Conservation (phyloP, 2,113 vertebrate genomes). For the Phylloscopus whistleri region DNA sequence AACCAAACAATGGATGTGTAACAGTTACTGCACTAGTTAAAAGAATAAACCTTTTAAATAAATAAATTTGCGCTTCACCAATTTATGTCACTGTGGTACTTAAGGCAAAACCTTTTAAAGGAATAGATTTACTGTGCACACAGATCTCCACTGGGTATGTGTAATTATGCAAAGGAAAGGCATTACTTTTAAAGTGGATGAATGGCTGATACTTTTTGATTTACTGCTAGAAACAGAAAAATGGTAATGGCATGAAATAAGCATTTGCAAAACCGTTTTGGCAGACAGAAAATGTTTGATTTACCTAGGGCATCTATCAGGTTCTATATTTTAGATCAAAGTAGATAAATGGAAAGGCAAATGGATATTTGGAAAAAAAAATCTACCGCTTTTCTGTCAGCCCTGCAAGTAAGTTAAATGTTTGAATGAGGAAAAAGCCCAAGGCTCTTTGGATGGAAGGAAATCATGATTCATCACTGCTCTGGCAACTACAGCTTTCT, state of each 20-base stretch:
- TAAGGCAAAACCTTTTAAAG: slow-evolving; percentile 77
- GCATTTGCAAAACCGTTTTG: slow-evolving; percentile 72
- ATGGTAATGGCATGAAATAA: slow-evolving; percentile 77
- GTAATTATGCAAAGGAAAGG: slow-evolving; percentile 76
- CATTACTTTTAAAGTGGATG: slow-evolving; percentile 78
- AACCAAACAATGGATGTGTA: slow-evolving; percentile 65
- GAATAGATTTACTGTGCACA: slow-evolving; percentile 74
- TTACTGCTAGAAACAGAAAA: slow-evolving; percentile 75
- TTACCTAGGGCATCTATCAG: slow-evolving; percentile 74
- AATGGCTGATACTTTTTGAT: slow-evolving; percentile 77
- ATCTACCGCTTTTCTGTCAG: slow-evolving; percentile 65
- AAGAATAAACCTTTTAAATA: slow-evolving; percentile 80
- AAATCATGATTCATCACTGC: slow-evolving; percentile 23
- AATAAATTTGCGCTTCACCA: slow-evolving; percentile 74
- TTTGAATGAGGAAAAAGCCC: slow-evolving; percentile 29
- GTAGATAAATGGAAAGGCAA: slow-evolving; percentile 74
- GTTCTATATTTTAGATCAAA: slow-evolving; percentile 73
- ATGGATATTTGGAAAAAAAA: slow-evolving; percentile 63
- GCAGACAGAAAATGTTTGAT: slow-evolving; percentile 76
- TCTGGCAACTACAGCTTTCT: not conserved
- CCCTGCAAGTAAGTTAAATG: slow-evolving; percentile 47
- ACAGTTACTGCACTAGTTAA: slow-evolving; percentile 69
- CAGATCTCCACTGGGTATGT: slow-evolving; percentile 69
- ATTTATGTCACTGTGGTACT: slow-evolving; percentile 75
- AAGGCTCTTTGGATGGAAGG: not conserved